Conservation (phyloP, 2,888 invertebrate species). For the Thymelicus acteon region DNA sequence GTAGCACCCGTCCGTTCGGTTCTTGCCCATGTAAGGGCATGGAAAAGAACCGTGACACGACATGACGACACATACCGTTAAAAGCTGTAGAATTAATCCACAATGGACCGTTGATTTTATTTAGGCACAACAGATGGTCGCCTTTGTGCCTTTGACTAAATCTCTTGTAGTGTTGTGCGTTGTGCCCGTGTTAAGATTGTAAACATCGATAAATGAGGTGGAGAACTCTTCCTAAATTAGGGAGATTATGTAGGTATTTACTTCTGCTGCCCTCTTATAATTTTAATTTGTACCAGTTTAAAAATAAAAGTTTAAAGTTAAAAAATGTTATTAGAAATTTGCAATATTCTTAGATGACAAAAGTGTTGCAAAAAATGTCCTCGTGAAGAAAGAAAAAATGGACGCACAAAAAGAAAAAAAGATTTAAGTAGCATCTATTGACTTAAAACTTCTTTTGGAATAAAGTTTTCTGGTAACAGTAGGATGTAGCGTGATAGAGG, state of each 20-base stretch:
- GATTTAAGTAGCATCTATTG: not conserved
- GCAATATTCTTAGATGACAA: no score
- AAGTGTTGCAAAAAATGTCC: no score
- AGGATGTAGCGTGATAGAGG: conserved; percentile 31
- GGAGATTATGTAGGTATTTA: no score
- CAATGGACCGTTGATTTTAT: conserved; percentile 65
- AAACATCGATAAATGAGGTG: not conserved
- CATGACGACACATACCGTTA: conserved; percentile 65
- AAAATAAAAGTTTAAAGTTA: no score
- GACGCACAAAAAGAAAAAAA: no score
- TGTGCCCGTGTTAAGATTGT: not conserved
- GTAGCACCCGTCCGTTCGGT: conserved; percentile 55
- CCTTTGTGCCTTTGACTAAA: conserved; percentile 19
- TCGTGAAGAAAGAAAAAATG: no score
- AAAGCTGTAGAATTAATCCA: conserved; percentile 54
- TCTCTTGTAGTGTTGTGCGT: conserved; percentile 10
- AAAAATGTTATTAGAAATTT: no score
- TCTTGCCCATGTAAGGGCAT: conserved; percentile 65
- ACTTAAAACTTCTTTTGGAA: not conserved
- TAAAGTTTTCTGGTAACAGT: conserved; percentile 16
- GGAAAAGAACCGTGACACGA: conserved; percentile 70
- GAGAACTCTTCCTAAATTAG: no score
- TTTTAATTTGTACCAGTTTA: no score
- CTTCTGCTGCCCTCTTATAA: no score
- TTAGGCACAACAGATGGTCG: conserved; percentile 56